Percentiles rank a stretch among this genome's conserved stretches.
These are phyloP conservation scores for Drosophila simulans DNA, from an alignment of 1,140 invertebrate species.

Conservation along the genomic window DNA sequence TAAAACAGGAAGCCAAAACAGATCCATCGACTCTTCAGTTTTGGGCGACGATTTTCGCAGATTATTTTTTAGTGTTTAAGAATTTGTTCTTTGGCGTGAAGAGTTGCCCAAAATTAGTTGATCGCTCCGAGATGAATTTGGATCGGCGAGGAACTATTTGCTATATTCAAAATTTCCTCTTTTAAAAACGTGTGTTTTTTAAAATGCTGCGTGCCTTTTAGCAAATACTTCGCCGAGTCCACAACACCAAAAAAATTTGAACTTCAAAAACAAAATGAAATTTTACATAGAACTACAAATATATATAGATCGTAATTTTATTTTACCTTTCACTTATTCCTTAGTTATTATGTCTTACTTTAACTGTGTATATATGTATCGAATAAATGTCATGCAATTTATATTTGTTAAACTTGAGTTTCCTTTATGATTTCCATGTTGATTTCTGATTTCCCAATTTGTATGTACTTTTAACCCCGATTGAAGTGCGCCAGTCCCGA, in stretches of 20 bases:
- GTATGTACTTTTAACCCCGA: conserved; percentile 4
- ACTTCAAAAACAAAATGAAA: conserved; percentile 21
- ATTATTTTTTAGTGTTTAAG: conserved; percentile 78
- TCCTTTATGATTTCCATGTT: conserved; percentile 31
- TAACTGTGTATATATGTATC: conserved; percentile 55
- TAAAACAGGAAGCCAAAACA: conserved; percentile 28
- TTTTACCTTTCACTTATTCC: conserved; percentile 46
- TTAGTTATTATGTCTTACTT: conserved; percentile 62
- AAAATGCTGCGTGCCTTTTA: conserved; percentile 84
- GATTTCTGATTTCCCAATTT: conserved; percentile 13
- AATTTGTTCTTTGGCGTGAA: conserved; percentile 57
- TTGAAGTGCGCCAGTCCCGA: conserved; percentile 59
- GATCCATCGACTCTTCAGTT: conserved; percentile 7
- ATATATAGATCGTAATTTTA: conserved; percentile 56
- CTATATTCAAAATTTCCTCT: conserved; percentile 72
- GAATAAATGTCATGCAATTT: conserved; percentile 62
- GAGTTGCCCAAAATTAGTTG: conserved; percentile 28
- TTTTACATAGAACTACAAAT: conserved; percentile 15
- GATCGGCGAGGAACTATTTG: conserved; percentile 51
- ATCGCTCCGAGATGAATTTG: conserved; percentile 5
- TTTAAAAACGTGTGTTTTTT: conserved; percentile 83
- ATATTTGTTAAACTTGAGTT: conserved; percentile 64
- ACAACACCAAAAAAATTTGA: conserved; percentile 17
- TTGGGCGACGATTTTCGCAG: conserved; percentile 30
- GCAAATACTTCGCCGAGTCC: conserved; percentile 61